Evolutionary conservation across 2,888 invertebrate genomes (phyloP), one percentile per base, ranked within the genome.

Genomic region (Caenorhabditis sinica): DNA sequence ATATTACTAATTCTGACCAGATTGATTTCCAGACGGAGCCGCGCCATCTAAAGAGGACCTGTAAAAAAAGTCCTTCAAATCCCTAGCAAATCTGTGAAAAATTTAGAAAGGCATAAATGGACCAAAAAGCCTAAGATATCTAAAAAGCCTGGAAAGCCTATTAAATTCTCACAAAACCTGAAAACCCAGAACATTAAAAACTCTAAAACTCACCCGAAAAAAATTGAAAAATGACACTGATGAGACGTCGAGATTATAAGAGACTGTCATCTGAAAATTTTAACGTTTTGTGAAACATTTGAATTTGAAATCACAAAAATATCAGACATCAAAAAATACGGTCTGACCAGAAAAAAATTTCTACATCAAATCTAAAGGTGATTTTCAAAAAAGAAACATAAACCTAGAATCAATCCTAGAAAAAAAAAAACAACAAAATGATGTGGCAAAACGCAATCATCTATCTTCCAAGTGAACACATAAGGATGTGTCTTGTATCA

Each of bases 241-340:
- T 11, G 87, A 88, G 15, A 90, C 89, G 68, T 91, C 91, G 69
- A 89, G 85, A 74, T 90, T 91, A 72, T 91, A 91, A 13, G 88
- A 87, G 3, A 91, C 89, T 15, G 91, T 91, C 91, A 91, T 91
- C 79, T 79, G 77, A 49, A 66, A 30, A 49, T 9, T 49, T 49
- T n/a, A n/a, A n/a, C n/a, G n/a, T n/a, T n/a, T 8, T 25, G 28
- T 25, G 49, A 28, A 56, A 2, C n/a, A n/a, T n/a, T 56, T 28
- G 28, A 28, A 15, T 20, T 20, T 49, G 13, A 25, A 28, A 56
- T n/a, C n/a, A 25, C 2, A 28, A 28, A 28, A 1, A 15, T 56
- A n/a, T 53, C 23, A 23, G 13, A 23, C 17, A 53, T 20, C 9
- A 23, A 49, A n/a, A n/a, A n/a, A 0, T n/a, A 49, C 5, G 49